These are phyloP conservation scores for Prionace glauca DNA, from an alignment of 2,797 vertebrate species.

Conservation along the genomic window DNA sequence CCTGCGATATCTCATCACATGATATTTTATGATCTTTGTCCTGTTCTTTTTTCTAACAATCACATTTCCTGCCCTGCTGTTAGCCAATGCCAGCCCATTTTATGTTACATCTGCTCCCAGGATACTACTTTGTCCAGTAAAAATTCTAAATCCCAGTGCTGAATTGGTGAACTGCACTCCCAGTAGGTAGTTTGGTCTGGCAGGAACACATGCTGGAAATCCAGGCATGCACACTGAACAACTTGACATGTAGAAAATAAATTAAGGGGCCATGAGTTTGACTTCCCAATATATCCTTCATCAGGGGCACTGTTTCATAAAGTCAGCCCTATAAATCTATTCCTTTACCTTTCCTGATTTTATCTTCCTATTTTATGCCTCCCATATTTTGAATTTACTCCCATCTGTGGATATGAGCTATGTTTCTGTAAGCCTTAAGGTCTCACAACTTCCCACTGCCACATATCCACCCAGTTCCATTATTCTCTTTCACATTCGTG, in stretches of 20 bases:
- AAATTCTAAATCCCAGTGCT: background rate
- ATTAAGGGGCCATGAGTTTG: background rate
- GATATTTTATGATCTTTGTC: background rate
- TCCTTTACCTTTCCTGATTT: background rate
- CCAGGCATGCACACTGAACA: background rate
- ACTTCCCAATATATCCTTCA: background rate
- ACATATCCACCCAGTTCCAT: background rate
- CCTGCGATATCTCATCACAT: background rate
- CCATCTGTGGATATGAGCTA: background rate
- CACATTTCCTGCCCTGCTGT: background rate
- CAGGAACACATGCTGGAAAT: background rate
- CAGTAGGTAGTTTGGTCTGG: background rate
- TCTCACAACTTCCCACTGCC: background rate
- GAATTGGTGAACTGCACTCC: background rate
- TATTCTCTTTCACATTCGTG: background rate
- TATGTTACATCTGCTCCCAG: background rate
- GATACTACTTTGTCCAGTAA: background rate
- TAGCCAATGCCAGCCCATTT: background rate
- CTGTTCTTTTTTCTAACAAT: background rate
- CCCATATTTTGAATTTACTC: background rate
- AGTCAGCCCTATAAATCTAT: background rate
- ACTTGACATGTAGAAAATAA: background rate
- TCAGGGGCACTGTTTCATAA: background rate
- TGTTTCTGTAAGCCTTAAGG: background rate
- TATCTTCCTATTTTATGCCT: background rate